Evolutionary conservation across 2,888 invertebrate species (phyloP), one percentile per base, ranked within the genome.

Genomic region (Nomada flava): DNA sequence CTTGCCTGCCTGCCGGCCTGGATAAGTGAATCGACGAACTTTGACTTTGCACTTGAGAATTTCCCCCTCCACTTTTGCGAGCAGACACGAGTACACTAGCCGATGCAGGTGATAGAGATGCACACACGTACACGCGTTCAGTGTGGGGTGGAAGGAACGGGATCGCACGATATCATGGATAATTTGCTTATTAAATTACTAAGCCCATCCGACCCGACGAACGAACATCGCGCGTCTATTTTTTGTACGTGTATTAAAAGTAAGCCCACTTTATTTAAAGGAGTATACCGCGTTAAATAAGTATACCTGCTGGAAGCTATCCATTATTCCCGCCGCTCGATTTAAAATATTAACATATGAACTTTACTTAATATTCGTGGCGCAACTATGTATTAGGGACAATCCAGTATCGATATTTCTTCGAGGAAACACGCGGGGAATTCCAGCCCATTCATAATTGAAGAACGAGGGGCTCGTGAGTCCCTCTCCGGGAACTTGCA

Each of bases 21-120:
- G 83, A 87, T 87, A 88, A 88, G 81, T 78, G 82, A 90, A 89
- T 90, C 84, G 77, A 71, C 80, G 68, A 89, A 84, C 83, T 88
- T 86, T 70, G 80, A 64, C 82, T 79, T 82, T 55, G 82, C 67
- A 80, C 82, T 79, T 65, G 78, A 76, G 79, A 80, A 82, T 83
- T 78, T 82, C 79, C 71, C 50, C 36, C n/a, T 20, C 62, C 36
- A 11, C 2, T n/a, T 4, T 36, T 9, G 7, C 18, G 36, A 29
- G 20, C n/a, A 29, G 36, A 81, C 57, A 26, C 63, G 72, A 64
- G 74, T 68, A 85, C 72, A 75, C 77, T 57, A 10, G 11, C 29
- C 20, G 20, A 18, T 29, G 60, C 20, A 60, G 60, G 23, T 26
- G 68, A 57, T 20, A 29, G 26, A n/a, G 52, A 53, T 29, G 10